Percentiles rank a stretch among this genome's conserved stretches.
Conservation (phyloP, 2,113 vertebrate species). For the Ariopsis seemanni region DNA sequence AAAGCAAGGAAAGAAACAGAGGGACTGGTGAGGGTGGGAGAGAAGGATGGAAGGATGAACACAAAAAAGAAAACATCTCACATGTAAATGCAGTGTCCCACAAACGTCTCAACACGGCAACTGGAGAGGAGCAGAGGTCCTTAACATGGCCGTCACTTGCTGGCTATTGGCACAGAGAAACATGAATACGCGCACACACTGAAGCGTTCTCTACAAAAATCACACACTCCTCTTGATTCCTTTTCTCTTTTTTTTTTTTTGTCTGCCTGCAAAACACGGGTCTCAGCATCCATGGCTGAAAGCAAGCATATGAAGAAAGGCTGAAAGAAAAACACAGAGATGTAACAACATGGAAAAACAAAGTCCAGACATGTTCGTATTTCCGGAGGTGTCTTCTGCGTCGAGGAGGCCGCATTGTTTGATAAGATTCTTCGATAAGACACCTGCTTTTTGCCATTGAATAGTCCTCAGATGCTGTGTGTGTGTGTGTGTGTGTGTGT, state of each 20-base stretch:
- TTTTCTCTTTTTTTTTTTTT: conserved; percentile 20
- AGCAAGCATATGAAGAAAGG: conserved; percentile 62
- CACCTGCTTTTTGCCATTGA: background rate
- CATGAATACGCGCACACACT: conserved; percentile 50
- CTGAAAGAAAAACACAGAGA: conserved; percentile 28
- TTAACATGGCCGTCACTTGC: conserved; percentile 54
- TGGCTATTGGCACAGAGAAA: conserved; percentile 67
- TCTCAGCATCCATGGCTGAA: conserved; percentile 52
- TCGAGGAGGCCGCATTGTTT: background rate
- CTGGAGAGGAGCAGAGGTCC: conserved; percentile 59
- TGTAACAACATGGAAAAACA: conserved; percentile 25
- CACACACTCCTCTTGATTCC: conserved; percentile 54
- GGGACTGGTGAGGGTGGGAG: conserved; percentile 21
- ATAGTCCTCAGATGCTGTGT: conserved; percentile 24
- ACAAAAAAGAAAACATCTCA: conserved; percentile 62
- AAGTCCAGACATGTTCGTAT: conserved; percentile 26
- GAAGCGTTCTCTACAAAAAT: conserved; percentile 56
- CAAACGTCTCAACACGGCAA: conserved; percentile 70
- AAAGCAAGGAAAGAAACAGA: conserved; percentile 25
- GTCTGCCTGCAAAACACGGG: conserved; percentile 52
- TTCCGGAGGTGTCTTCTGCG: conserved; percentile 25
- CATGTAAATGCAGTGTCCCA: conserved; percentile 66
- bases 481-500: background rate
- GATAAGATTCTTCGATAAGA: background rate
- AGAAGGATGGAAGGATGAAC: conserved; percentile 62